phyloP scores from a whole-genome alignment of 2,888 invertebrate genomes.

The Cantharis flavilabris region DNA sequence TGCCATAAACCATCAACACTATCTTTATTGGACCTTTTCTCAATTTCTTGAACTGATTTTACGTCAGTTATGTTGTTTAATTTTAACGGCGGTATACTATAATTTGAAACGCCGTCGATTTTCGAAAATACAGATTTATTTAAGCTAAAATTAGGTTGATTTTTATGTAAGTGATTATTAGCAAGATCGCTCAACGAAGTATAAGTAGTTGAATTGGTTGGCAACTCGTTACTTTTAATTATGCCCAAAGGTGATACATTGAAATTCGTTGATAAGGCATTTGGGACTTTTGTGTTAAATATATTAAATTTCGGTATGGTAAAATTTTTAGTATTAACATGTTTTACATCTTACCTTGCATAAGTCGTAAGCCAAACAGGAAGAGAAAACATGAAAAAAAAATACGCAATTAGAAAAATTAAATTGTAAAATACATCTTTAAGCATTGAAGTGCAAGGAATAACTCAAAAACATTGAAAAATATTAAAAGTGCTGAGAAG shows the following conservation, averaged over 20 bases:
- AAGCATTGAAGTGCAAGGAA: too few species aligned
- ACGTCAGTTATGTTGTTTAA: neutral
- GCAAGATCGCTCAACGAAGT: neutral
- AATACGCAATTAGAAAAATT: constrained; percentile 8
- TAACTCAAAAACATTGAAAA: too few species aligned
- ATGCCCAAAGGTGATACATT: neutral
- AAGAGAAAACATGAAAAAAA: constrained; percentile 26
- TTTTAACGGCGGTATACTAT: neutral
- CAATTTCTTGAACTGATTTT: constrained; percentile 4
- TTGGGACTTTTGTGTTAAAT: constrained; percentile 12
- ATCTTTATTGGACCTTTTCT: neutral
- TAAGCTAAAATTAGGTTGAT: neutral
- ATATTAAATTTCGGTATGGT: constrained; percentile 41
- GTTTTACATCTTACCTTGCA: constrained; percentile 59
- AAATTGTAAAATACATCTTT: neutral
- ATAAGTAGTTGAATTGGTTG: neutral
- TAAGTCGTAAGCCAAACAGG: constrained; percentile 40
- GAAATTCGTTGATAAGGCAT: neutral
- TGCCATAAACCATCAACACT: constrained; percentile 34
- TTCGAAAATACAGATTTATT: constrained; percentile 6
- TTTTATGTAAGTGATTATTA: neutral
- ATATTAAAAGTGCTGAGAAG: too few species aligned
- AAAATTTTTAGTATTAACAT: constrained; percentile 33
- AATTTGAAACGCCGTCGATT: constrained; percentile 7
- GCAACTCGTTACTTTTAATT: neutral